phyloP scores from a whole-genome alignment of 2,888 invertebrate species.

The Mesodorylaimus sp. region DNA sequence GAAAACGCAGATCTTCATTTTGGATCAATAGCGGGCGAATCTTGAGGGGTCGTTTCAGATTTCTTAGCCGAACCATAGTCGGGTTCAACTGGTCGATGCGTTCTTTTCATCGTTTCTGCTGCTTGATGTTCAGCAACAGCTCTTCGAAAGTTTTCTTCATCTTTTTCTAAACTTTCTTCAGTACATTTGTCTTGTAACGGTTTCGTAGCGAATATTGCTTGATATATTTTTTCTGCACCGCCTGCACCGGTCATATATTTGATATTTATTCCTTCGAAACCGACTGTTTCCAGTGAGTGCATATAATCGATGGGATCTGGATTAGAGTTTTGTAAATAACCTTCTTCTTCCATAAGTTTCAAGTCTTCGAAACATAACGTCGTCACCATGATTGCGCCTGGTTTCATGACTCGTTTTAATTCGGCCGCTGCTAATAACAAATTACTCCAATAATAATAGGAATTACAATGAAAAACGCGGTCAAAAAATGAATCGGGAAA shows the following conservation, averaged over 20 bases:
- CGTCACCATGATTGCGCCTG: constrained; percentile 20
- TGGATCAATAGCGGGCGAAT: too few relatives aligned
- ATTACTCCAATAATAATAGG: constrained; percentile 28
- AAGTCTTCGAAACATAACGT: constrained; percentile 15
- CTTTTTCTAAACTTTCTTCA: not conserved
- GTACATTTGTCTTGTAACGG: not conserved
- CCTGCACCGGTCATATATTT: constrained; percentile 7
- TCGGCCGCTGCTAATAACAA: constrained; percentile 16
- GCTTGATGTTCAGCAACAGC: not conserved
- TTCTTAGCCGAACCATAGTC: not conserved
- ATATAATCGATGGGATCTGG: constrained; percentile 21
- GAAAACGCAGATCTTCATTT: too few relatives aligned
- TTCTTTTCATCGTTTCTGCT: not conserved
- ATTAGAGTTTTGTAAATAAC: constrained; percentile 17
- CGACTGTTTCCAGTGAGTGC: constrained; percentile 17
- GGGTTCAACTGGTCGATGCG: not conserved
- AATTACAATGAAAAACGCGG: constrained; percentile 24
- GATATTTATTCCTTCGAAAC: constrained; percentile 19
- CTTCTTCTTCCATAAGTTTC: constrained; percentile 10
- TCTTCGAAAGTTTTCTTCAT: not conserved
- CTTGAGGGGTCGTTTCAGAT: not conserved
- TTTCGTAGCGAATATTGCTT: constrained; percentile 4
- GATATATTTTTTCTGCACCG: constrained; percentile 6
- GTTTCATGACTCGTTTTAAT: constrained; percentile 25
- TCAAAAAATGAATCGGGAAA: constrained; percentile 21